Conservation (phyloP, 2,888 invertebrate genomes). For the Conops quadrifasciatus region DNA sequence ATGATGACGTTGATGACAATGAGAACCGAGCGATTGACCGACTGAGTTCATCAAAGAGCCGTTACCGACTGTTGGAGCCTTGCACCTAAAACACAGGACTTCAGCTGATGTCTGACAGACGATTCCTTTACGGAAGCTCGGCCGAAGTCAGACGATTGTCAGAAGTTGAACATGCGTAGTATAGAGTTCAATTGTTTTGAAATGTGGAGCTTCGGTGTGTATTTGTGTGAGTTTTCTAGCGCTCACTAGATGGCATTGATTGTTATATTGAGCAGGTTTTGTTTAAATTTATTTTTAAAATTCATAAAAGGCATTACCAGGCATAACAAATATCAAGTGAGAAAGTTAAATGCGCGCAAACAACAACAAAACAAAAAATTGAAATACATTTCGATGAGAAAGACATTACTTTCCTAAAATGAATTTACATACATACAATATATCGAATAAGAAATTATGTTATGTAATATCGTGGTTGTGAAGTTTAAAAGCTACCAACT, state of each 20-base stretch:
- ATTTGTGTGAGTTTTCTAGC: conserved; percentile 3
- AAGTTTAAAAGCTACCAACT: too few relatives aligned
- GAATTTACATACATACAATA: too few relatives aligned
- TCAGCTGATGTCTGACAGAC: too few relatives aligned
- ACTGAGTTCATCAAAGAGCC: conserved; percentile 55
- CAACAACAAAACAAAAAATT: too few relatives aligned
- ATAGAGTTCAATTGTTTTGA: neutral
- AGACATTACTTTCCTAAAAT: too few relatives aligned
- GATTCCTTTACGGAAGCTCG: conserved; percentile 10
- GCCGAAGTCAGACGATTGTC: conserved; percentile 17
- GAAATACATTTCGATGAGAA: too few relatives aligned
- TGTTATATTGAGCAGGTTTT: neutral
- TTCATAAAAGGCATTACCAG: too few relatives aligned
- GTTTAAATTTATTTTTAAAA: too few relatives aligned
- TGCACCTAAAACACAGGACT: conserved; percentile 49
- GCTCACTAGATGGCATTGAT: conserved; percentile 6
- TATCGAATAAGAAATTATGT: too few relatives aligned
- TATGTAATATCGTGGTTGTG: too few relatives aligned
- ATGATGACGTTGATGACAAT: neutral
- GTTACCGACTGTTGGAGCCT: conserved; percentile 54
- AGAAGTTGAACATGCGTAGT: conserved; percentile 19
- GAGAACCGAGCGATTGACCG: conserved; percentile 13
- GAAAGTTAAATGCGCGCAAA: too few relatives aligned
- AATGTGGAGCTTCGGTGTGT: neutral
- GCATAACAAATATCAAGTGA: too few relatives aligned